Evolutionary conservation across 2,797 vertebrate species (phyloP), one percentile per base, ranked within the genome.

Genomic region (Jordanella pulchra): DNA sequence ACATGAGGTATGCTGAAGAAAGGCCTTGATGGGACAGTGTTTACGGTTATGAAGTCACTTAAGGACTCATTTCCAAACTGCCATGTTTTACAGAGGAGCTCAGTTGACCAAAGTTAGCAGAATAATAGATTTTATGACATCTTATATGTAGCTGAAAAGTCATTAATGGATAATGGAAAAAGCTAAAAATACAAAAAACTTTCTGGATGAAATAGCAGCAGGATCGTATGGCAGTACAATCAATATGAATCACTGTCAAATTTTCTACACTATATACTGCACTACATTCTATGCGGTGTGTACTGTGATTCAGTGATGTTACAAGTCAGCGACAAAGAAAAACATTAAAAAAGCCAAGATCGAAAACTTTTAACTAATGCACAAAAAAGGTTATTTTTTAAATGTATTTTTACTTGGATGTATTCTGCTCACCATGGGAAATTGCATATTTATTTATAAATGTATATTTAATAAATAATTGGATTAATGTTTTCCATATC

Each of bases 401-500:
- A 44, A 44, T 25, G 39, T 27, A 44, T 27, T 25, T 17, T 42
- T 51, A 75, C 58, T 58, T 21, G 42, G n/a, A 17, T 84, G 70
- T 72, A 79, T 61, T 58, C 73, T 81, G 81, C 71, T 71, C 67
- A 76, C 76, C 45, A 65, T 50, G 53, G 81, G 66, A 64, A 78
- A 76, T 72, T 12, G 39, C 76, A 77, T 75, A 75, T 77, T 74
- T 76, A 80, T 69, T 73, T 68, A 75, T 73, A 67, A 71, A n/a
- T 7, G 56, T 69, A 75, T 79, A 68, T 76, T 83, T 77, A 81
- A 83, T 71, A 73, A 79, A 51, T 67, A 63, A 51, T 72, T 65
- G 65, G 69, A 69, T 70, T 85, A 81, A 66, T 71, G 74, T 81
- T 75, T 87, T 77, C 84, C 79, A 79, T 83, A 83, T 76, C 79